Evolutionary conservation across 2,113 vertebrate genomes (phyloP), one percentile per base, ranked within the genome.

Genomic region (Benitochromis conjunctus): DNA sequence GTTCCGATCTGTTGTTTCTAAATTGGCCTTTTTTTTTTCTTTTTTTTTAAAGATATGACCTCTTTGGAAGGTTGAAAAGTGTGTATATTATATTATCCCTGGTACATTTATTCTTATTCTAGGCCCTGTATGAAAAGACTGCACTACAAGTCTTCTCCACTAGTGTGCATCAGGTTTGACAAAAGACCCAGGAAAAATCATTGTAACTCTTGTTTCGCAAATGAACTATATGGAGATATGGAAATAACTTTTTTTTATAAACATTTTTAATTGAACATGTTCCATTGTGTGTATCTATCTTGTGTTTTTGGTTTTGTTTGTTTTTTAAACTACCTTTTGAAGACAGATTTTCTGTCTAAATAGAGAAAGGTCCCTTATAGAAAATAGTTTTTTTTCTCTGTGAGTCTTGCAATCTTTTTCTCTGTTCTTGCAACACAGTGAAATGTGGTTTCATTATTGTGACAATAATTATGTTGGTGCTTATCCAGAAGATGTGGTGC

Each of bases 401-500:
- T 88, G 78, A 84, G 48, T 88, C 58, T 57, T 26, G 29, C 46
- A 19, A 3, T 80, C 16, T 13, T 79, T 86, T 85, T 91, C 74
- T 90, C 58, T 93, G 79, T 89, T 89, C 64, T 88, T 87, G 90
- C 92, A 90, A 83, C 36, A 2, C 90, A 92, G 84, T 94, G 92
- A 94, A 93, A 88, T 92, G 31, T 79, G 82, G 43, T 94, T 93
- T 93, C 84, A 89, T 90, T 94, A 91, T 92, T 89, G 88, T 94
- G 91, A 92, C 94, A 92, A 95, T 94, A 93, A 81, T 74, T 84
- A 79, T 89, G 89, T 85, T 55, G 92, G 92, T 94, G 94, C 92
- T 94, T 88, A 79, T 88, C 83, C 88, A 86, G 91, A 91, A 81
- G 58, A 91, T 66, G 34, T 96, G 96, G 96, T 96, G 96, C 95